Conservation (phyloP, 2,888 invertebrate genomes). For the Orgyia antiqua region DNA sequence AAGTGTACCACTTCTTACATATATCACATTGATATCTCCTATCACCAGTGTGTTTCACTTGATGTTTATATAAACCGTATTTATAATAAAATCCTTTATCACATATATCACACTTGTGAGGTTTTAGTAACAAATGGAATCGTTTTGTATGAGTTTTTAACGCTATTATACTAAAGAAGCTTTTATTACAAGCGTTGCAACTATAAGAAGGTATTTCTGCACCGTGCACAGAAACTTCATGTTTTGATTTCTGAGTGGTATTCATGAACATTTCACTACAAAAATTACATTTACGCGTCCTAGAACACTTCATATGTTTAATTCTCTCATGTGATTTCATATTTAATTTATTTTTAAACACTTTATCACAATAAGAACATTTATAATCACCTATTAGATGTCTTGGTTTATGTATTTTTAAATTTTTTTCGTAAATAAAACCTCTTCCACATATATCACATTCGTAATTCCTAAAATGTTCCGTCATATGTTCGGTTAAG, state of each 20-base stretch:
- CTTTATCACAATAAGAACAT: slow-evolving; percentile 46
- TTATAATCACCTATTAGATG: slow-evolving; percentile 24
- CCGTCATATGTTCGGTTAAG: slow-evolving; percentile 47
- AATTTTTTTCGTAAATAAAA: slow-evolving; percentile 31
- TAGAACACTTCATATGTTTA: slow-evolving; percentile 31
- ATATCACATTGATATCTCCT: slow-evolving; percentile 28
- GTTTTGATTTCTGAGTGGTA: slow-evolving; percentile 20
- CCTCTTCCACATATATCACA: slow-evolving; percentile 40
- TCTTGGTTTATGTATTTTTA: slow-evolving; percentile 19
- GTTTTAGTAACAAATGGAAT: slow-evolving; percentile 48
- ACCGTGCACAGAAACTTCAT: slow-evolving; percentile 37
- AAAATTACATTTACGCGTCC: slow-evolving; percentile 35
- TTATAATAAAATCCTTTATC: slow-evolving; percentile 58
- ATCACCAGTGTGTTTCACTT: slow-evolving; percentile 27
- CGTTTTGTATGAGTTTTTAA: slow-evolving; percentile 40
- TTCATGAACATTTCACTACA: slow-evolving; percentile 40
- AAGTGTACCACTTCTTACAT: slow-evolving; percentile 28
- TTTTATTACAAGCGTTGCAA: slow-evolving; percentile 38
- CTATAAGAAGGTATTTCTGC: slow-evolving; percentile 19
- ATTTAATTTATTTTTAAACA: slow-evolving; percentile 43
- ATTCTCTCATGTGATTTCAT: slow-evolving; percentile 45
- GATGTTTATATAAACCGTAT: slow-evolving; percentile 31
- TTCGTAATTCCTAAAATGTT: slow-evolving; percentile 47
- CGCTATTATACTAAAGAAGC: slow-evolving; percentile 28
- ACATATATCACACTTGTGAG: slow-evolving; percentile 61